A percentile compares a stretch with the other conserved stretches of the same genome.
Conservation (phyloP, 2,113 vertebrate species). For the Stegostoma tigrinum region DNA sequence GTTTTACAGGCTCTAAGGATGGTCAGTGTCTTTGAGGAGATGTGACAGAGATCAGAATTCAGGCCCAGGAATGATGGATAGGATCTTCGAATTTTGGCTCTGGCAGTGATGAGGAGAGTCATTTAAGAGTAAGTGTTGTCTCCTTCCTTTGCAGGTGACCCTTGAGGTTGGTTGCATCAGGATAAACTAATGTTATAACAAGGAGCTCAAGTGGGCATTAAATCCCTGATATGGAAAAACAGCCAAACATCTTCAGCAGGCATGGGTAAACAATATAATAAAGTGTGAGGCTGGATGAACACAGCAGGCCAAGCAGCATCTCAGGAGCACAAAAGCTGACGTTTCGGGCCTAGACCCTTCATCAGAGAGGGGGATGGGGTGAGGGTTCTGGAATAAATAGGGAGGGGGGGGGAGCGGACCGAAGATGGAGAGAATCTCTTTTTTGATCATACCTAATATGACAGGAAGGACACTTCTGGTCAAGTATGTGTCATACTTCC, state of each 20-base stretch:
- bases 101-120: neutral
- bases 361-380: too few relatives aligned
- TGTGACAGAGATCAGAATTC: neutral
- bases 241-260: neutral
- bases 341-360: too few relatives aligned
- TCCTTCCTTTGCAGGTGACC: neutral
- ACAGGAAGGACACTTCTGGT: neutral
- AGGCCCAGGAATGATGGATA: neutral
- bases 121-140: neutral
- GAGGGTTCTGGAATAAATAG: too few relatives aligned
- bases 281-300: too few relatives aligned
- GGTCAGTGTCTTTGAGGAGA: neutral
- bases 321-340: too few relatives aligned
- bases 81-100: neutral
- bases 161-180: neutral
- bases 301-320: too few relatives aligned
- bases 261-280: neutral
- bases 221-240: neutral
- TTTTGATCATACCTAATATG: neutral
- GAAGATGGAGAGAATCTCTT: too few relatives aligned
- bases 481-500: neutral
- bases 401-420: too few relatives aligned
- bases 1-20: neutral
- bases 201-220: neutral
- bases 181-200: neutral